Percentiles rank a stretch among this genome's conserved stretches.
These are phyloP conservation scores for Eristalis arbustorum DNA, from an alignment of 2,888 invertebrate genomes.

Conservation along the genomic window DNA sequence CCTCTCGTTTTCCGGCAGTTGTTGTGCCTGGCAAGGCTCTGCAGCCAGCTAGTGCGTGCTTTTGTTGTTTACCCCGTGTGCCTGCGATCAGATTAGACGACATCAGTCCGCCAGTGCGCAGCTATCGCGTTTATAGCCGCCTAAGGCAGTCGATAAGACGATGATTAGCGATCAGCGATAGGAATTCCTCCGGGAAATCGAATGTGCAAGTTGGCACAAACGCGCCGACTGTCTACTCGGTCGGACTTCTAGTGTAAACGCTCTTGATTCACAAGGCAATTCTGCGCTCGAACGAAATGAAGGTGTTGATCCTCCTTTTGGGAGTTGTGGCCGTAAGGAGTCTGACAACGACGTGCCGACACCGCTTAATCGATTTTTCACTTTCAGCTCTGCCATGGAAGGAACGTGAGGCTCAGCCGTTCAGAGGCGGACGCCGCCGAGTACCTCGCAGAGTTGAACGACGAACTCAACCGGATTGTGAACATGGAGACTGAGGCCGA, in stretches of 20 bases:
- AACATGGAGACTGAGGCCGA: conserved; percentile 84
- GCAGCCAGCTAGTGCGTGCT: not conserved
- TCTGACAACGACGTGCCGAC: not conserved
- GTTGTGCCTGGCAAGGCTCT: not conserved
- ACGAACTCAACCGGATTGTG: conserved; percentile 82
- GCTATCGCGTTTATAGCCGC: not conserved
- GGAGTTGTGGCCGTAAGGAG: not conserved
- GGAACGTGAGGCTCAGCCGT: not conserved
- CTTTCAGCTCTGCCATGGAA: not conserved
- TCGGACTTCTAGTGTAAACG: not conserved
- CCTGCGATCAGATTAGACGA: not conserved
- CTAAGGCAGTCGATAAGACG: not conserved
- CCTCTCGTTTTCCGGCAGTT: not conserved
- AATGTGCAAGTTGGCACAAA: not conserved
- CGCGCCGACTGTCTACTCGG: not conserved
- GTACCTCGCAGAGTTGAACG: conserved; percentile 84
- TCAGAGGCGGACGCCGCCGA: conserved; percentile 83
- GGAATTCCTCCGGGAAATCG: not conserved
- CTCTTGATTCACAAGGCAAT: not conserved
- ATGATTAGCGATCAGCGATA: not conserved
- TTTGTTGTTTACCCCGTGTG: not conserved
- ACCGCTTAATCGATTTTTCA: not conserved
- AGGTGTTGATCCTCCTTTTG: not conserved
- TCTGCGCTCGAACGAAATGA: not conserved
- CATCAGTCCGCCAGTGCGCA: not conserved